phyloP scores from a whole-genome alignment of 1,140 invertebrate genomes.

The Palaemon carinicauda region DNA sequence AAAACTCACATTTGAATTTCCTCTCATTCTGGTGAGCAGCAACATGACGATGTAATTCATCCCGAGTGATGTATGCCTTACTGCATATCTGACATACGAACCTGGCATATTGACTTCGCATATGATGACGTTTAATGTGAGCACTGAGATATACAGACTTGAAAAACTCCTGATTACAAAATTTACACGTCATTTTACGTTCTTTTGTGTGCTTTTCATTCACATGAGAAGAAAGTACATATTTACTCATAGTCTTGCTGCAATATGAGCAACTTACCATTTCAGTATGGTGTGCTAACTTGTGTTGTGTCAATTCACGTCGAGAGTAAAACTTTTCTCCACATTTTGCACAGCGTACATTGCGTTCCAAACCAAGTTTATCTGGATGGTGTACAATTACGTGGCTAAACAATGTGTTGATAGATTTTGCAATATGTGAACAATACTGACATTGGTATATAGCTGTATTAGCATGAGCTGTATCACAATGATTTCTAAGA shows the following conservation, averaged over 20 bases:
- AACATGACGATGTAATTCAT: conserved; percentile 31
- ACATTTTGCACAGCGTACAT: conserved; percentile 39
- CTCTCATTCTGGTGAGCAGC: conserved; percentile 36
- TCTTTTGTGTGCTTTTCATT: conserved; percentile 48
- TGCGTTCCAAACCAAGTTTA: conserved; percentile 32
- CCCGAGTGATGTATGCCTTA: conserved; percentile 39
- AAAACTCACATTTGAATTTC: conserved; percentile 43
- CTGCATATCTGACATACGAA: conserved; percentile 24
- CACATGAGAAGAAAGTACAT: conserved; percentile 27
- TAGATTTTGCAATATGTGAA: conserved; percentile 25
- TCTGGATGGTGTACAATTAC: conserved; percentile 35
- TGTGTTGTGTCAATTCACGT: conserved; percentile 36
- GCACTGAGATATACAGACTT: conserved; percentile 19
- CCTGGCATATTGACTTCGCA: conserved; percentile 24
- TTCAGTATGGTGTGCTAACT: conserved; percentile 24
- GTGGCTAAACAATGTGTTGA: conserved; percentile 43
- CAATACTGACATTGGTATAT: conserved; percentile 35
- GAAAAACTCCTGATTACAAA: conserved; percentile 32
- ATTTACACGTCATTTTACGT: conserved; percentile 22
- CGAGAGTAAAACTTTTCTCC: conserved; percentile 50
- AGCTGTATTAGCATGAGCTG: conserved; percentile 19
- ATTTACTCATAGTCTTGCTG: conserved; percentile 36
- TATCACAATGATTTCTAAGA: conserved; percentile 38
- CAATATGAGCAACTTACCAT: conserved; percentile 29
- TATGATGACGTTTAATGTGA: conserved; percentile 44